phyloP scores from a whole-genome alignment of 1,140 invertebrate genomes.

The Calliphora vicina region DNA sequence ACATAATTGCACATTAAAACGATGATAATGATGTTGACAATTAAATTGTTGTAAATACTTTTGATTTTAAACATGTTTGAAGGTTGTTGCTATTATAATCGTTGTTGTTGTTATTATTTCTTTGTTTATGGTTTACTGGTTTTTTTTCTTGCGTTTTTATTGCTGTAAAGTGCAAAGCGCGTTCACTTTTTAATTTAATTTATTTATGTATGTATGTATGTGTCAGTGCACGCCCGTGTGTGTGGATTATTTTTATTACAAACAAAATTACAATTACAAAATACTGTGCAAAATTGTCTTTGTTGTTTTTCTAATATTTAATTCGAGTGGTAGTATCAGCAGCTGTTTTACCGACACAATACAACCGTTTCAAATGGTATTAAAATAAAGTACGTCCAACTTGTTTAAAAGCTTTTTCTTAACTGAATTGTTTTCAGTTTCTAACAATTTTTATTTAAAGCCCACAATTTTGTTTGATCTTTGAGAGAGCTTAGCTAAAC shows the following conservation, averaged over 20 bases:
- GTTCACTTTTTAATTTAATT: background rate
- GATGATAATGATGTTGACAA: constrained; percentile 37
- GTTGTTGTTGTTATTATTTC: background rate
- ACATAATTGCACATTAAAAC: constrained; percentile 38
- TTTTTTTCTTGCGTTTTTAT: background rate
- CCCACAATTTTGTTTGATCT: background rate
- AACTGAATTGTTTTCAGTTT: constrained; percentile 5
- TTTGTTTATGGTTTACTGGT: background rate
- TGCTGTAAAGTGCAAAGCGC: background rate
- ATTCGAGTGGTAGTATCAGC: background rate
- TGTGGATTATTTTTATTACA: background rate
- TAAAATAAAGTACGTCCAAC: background rate
- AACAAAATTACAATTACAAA: background rate
- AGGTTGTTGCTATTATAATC: constrained; percentile 23
- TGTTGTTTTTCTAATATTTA: background rate
- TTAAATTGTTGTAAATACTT: constrained; percentile 22
- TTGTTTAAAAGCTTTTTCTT: constrained; percentile 27
- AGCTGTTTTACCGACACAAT: background rate
- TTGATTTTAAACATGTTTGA: constrained; percentile 37
- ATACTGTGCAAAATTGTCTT: background rate
- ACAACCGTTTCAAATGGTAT: background rate
- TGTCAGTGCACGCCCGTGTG: background rate
- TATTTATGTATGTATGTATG: background rate
- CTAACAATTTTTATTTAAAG: background rate
- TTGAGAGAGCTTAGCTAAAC: background rate